Evolutionary conservation across 2,113 vertebrate genomes (phyloP), one percentile per base, ranked within the genome.

Genomic region (Myanophis thanlyinensis): DNA sequence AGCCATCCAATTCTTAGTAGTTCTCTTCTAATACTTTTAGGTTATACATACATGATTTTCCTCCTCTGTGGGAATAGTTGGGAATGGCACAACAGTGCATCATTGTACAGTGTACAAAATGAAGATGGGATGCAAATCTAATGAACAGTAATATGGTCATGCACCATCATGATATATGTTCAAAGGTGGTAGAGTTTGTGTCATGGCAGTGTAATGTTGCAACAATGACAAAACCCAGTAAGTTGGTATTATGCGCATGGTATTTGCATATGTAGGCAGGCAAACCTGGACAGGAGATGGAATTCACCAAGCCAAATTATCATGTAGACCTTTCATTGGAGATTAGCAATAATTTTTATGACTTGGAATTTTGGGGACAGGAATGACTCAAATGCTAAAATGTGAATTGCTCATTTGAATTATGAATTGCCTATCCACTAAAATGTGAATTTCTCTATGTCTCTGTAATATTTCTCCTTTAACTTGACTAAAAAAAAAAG

Each of bases 341-440:
- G 4, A 94, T 91, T 87, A 88, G 67, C 0, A 0, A 9, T 86
- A 0, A 0, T 88, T 89, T 93, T 87, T 95, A 56, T 59, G 85
- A 93, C 90, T 91, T 51, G 80, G 22, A 87, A 94, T 94, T 95
- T 56, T 25, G 48, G 91, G 92, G 95, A 92, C 15, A 89, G 85
- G 87, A 95, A 85, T 95, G 96, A 97, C 96, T 94, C 93, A 96
- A 96, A 97, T 94, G 94, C 6, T 90, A 90, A 96, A 97, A 97
- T 96, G 89, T 90, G 96, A 96, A 95, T 96, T 87, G 89, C 59
- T 90, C 46, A 27, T 40, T 90, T 25, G 15, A 52, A 52, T 52
- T 52, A 15, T 52, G 51, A 52, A 52, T 52, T 49, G 48, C 48
- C 48, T 49, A 49, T 49, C 9, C 15, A 96, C 6, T 90, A 89